A percentile compares a stretch with the other conserved stretches of the same genome.
Evolutionary conservation across 2,888 invertebrate species (phyloP).

Genomic region (Cheilosia impressa): DNA sequence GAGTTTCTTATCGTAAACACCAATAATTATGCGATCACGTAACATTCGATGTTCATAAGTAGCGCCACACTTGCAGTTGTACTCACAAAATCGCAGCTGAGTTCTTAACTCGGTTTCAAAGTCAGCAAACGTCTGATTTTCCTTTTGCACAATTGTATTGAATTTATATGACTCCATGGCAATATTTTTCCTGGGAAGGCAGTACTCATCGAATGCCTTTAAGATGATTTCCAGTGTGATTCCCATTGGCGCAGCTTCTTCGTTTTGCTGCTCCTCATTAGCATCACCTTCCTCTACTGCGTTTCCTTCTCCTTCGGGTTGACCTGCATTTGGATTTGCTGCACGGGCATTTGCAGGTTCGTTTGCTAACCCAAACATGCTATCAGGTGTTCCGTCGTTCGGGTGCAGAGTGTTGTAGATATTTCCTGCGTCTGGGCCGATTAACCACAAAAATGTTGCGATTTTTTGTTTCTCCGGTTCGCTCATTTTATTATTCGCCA

Average conservation of each 20-base stretch:
- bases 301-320: not conserved
- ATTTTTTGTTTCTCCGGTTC: slow-evolving; percentile 27
- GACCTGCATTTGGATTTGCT: not conserved
- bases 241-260: no score
- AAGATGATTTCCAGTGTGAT: no score
- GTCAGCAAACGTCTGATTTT: slow-evolving; percentile 61
- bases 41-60: slow-evolving; percentile 73
- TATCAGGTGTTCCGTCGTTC: slow-evolving; percentile 18
- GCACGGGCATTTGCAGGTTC: slow-evolving; percentile 3
- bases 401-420: slow-evolving; percentile 55
- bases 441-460: slow-evolving; percentile 54
- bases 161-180: slow-evolving; percentile 60
- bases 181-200: slow-evolving; percentile 35
- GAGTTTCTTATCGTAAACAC: slow-evolving; percentile 69
- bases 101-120: slow-evolving; percentile 65
- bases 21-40: slow-evolving; percentile 68
- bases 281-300: not conserved
- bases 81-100: slow-evolving; percentile 66
- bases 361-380: not conserved
- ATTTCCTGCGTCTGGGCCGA: slow-evolving; percentile 28
- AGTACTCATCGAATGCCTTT: slow-evolving; percentile 48
- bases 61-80: slow-evolving; percentile 52
- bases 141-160: slow-evolving; percentile 63
- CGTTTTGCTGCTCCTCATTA: not conserved
- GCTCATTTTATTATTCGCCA: slow-evolving; percentile 35